phyloP scores from a whole-genome alignment of 2,888 invertebrate genomes.

The Rhaphigaster nebulosa region DNA sequence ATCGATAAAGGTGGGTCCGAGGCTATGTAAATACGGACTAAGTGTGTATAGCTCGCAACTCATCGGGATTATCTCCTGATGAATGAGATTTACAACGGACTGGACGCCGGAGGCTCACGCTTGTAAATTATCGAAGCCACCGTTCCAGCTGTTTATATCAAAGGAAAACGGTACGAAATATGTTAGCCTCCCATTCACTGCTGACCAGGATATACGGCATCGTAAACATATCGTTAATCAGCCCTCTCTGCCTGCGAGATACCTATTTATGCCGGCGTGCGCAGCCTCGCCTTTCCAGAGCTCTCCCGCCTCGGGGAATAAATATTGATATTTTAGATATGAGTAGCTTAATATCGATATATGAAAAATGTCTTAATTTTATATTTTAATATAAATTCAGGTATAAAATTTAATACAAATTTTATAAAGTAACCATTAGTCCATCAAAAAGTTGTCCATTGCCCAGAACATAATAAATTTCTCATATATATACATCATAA shows the following conservation, averaged over 20 bases:
- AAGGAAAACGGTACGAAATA: constrained; percentile 11
- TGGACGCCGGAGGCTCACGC: background rate
- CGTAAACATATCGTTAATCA: constrained; percentile 59
- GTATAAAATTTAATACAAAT: too few relatives aligned
- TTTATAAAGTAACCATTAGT: too few relatives aligned
- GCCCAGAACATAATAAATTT: too few relatives aligned
- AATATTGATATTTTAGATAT: background rate
- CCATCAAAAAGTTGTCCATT: too few relatives aligned
- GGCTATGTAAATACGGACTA: background rate
- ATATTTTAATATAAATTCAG: background rate
- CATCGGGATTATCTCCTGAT: constrained; percentile 13
- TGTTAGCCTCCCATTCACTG: constrained; percentile 12
- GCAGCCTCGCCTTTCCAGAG: background rate
- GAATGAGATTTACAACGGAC: background rate
- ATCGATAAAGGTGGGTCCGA: constrained; percentile 17
- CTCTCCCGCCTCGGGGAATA: background rate
- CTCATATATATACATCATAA: too few relatives aligned
- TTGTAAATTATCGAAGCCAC: constrained; percentile 19
- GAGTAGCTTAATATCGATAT: background rate
- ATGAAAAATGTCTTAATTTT: background rate
- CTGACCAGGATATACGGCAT: constrained; percentile 48
- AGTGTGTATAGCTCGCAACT: constrained; percentile 24
- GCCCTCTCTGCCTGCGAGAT: background rate
- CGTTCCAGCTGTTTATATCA: constrained; percentile 15
- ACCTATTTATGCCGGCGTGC: background rate